These are phyloP conservation scores for Oryzias dopingdopingensis DNA, from an alignment of 2,797 vertebrate species.

Conservation along the genomic window DNA sequence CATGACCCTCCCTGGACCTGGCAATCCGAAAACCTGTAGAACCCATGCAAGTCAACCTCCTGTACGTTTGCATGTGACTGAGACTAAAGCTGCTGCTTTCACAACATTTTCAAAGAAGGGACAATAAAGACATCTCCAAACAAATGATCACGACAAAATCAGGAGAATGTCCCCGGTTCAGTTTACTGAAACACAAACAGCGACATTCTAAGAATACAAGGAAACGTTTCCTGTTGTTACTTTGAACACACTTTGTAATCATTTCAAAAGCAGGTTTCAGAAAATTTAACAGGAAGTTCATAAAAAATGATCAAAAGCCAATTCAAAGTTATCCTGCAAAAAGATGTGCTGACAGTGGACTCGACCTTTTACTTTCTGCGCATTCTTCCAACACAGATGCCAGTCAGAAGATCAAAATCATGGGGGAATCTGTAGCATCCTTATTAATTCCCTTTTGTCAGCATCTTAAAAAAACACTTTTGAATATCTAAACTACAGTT, in stretches of 20 bases:
- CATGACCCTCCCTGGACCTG: too few species aligned
- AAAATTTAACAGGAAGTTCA: conserved; percentile 47
- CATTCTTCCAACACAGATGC: conserved; percentile 36
- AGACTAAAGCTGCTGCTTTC: too few species aligned
- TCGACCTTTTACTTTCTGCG: conserved; percentile 6
- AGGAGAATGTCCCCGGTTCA: too few species aligned
- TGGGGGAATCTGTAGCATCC: conserved; percentile 66
- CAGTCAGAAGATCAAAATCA: conserved; percentile 61
- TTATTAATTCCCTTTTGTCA: conserved; percentile 66
- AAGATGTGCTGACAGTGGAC: conserved; percentile 33
- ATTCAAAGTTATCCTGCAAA: conserved; percentile 27
- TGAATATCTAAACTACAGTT: conserved; percentile 70
- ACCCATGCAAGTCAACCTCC: too few species aligned
- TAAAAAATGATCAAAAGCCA: conserved; percentile 38
- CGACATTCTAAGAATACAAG: neutral
- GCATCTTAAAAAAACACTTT: conserved; percentile 56
- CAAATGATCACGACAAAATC: too few species aligned
- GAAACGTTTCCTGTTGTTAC: neutral
- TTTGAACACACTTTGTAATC: neutral
- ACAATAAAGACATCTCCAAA: too few species aligned
- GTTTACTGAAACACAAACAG: too few species aligned
- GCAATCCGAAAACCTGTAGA: too few species aligned
- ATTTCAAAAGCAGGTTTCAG: conserved; percentile 56
- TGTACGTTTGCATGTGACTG: too few species aligned
- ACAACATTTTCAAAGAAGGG: too few species aligned